Conservation (phyloP, 2,797 vertebrate species). For the Tauraco hartlaubi region DNA sequence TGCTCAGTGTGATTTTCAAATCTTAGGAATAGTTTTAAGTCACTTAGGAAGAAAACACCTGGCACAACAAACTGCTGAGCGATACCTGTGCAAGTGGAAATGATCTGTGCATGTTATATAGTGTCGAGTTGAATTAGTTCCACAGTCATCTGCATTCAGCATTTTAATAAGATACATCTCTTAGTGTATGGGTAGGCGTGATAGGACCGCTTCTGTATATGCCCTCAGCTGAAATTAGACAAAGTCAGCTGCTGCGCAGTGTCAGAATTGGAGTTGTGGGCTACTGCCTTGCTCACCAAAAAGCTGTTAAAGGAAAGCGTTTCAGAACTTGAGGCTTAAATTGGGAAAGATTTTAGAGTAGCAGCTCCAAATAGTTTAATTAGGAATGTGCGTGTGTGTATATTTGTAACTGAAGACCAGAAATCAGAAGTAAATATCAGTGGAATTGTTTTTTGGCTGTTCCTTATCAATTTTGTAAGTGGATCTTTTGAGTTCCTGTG, state of each 20-base stretch:
- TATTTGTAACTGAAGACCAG: not conserved
- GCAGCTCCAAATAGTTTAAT: not conserved
- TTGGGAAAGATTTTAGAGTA: not conserved
- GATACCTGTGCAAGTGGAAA: not conserved
- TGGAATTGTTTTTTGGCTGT: not conserved
- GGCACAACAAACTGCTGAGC: not conserved
- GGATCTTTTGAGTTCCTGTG: not conserved
- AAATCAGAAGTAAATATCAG: not conserved
- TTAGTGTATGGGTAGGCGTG: not conserved
- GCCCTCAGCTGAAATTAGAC: not conserved
- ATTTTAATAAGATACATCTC: not conserved
- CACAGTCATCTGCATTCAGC: not conserved
- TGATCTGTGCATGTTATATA: not conserved
- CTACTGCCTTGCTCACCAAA: not conserved
- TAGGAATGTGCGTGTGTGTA: not conserved
- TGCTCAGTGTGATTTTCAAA: not conserved
- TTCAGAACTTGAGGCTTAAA: not conserved
- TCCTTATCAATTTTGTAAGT: not conserved
- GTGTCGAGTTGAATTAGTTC: not conserved
- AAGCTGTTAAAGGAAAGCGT: not conserved
- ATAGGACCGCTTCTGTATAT: not conserved
- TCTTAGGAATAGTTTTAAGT: not conserved
- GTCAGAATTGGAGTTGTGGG: not conserved
- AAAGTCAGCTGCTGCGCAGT: not conserved
- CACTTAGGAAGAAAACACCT: not conserved